Percentiles rank a stretch among this genome's conserved stretches.
phyloP scores from a whole-genome alignment of 2,888 invertebrate species.

The Hoplodrina blanda region DNA sequence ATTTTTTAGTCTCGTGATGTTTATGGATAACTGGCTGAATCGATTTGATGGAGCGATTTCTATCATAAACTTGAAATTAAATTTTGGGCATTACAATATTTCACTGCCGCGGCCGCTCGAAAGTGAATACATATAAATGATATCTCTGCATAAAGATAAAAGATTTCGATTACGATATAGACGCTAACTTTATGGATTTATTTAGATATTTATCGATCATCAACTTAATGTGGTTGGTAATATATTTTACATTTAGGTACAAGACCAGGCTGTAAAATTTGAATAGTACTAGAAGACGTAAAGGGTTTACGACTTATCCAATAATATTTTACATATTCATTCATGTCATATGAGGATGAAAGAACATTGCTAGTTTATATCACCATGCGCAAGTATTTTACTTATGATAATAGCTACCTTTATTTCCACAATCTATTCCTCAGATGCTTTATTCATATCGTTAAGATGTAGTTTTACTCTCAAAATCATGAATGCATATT shows the following conservation, averaged over 20 bases:
- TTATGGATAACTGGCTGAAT: slow-evolving; percentile 43
- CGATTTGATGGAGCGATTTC: slow-evolving; percentile 52
- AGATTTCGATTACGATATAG: slow-evolving; percentile 44
- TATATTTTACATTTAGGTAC: slow-evolving; percentile 10
- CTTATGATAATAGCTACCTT: not conserved
- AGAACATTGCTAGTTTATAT: not conserved
- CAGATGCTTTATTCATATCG: not conserved
- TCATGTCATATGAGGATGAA: not conserved
- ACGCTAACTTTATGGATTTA: slow-evolving; percentile 32
- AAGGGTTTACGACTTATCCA: not conserved
- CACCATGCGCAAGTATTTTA: not conserved
- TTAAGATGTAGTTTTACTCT: not conserved
- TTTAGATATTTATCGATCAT: slow-evolving; percentile 44
- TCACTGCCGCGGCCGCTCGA: slow-evolving; percentile 43
- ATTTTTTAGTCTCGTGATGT: slow-evolving; percentile 28
- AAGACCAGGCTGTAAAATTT: slow-evolving; percentile 16
- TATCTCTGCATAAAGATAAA: slow-evolving; percentile 46
- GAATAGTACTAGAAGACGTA: not conserved
- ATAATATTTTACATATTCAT: slow-evolving; percentile 28
- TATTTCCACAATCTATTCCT: not conserved
- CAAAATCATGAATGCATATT: not conserved
- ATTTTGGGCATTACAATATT: slow-evolving; percentile 44
- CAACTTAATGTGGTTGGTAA: slow-evolving; percentile 24
- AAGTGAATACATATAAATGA: slow-evolving; percentile 43
- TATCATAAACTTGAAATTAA: slow-evolving; percentile 46